Conservation (phyloP, 30 jellyfish, hydroid and myxozoan species). For the Morbakka virulenta region DNA sequence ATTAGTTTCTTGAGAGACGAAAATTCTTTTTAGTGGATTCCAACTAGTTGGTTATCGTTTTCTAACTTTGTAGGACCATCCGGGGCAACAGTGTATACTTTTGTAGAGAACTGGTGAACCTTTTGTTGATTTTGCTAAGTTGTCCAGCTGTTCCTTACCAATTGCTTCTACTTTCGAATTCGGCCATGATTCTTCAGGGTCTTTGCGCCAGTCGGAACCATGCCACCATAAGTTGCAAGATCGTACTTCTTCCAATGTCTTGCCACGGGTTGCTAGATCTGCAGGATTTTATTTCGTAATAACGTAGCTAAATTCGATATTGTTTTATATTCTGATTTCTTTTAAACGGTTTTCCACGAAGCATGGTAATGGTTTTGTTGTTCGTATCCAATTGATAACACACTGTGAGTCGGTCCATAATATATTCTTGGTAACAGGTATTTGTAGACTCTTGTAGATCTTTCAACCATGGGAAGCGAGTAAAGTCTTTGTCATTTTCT, state of each 20-base stretch:
- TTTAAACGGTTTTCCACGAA: conserved; percentile 19
- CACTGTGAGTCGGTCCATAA: conserved; percentile 24
- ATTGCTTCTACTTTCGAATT: conserved; percentile 10
- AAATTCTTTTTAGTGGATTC: conserved; percentile 5
- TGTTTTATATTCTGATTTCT: neutral
- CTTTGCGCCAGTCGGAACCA: neutral
- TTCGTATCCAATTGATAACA: too few species aligned
- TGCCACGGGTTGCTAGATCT: conserved; percentile 8
- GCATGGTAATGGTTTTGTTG: neutral
- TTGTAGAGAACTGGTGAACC: neutral
- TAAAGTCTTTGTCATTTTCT: conserved; percentile 26
- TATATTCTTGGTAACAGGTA: neutral
- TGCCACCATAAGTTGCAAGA: neutral
- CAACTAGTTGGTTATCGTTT: neutral
- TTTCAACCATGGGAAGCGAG: conserved; percentile 27
- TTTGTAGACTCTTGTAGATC: neutral
- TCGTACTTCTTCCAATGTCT: neutral
- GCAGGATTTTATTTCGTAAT: conserved; percentile 15
- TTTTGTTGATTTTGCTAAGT: neutral
- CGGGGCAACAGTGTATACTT: neutral
- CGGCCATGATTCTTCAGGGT: too few species aligned
- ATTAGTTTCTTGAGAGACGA: too few species aligned
- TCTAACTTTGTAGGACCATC: neutral
- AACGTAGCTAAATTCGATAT: conserved; percentile 18
- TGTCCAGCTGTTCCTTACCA: neutral